Evolutionary conservation across 2,113 vertebrate species (phyloP).

Genomic region (Hippocampus comes): DNA sequence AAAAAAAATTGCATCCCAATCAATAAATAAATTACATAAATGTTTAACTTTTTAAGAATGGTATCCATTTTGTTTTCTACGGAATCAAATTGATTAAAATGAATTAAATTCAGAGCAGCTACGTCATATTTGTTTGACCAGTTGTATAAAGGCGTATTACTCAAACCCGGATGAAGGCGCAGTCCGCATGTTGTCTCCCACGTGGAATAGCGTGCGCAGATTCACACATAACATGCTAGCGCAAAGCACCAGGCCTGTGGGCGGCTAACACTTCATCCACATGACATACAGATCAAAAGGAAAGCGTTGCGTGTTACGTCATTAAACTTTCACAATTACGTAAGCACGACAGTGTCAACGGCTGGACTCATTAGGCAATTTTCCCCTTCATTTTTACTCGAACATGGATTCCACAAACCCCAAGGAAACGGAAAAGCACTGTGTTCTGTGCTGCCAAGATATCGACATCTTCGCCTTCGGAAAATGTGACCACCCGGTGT

Average conservation of each 20-base stretch:
- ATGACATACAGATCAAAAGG: slow-evolving; percentile 7
- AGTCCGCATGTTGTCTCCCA: slow-evolving; percentile 14
- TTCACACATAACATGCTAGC: background rate
- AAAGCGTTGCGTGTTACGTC: slow-evolving; percentile 27
- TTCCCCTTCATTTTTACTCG: slow-evolving; percentile 25
- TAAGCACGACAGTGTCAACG: slow-evolving; percentile 34
- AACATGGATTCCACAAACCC: slow-evolving; percentile 55
- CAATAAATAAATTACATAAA: background rate
- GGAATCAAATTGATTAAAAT: background rate
- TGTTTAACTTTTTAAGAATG: background rate
- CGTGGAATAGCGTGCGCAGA: slow-evolving; percentile 26
- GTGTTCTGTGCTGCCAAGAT: slow-evolving; percentile 93
- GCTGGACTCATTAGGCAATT: slow-evolving; percentile 2
- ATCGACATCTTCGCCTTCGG: slow-evolving; percentile 88
- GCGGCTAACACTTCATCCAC: background rate
- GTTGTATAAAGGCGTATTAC: background rate
- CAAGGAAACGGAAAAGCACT: slow-evolving; percentile 74
- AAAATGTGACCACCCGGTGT: slow-evolving; percentile 95
- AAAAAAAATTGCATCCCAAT: too few relatives aligned
- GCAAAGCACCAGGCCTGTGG: background rate
- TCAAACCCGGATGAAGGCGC: background rate
- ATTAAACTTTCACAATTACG: slow-evolving; percentile 45
- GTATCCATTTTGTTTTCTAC: background rate
- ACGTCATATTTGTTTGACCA: background rate
- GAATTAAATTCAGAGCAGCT: background rate